These are phyloP conservation scores for Clupea harengus DNA, from an alignment of 2,113 vertebrate genomes.

Conservation along the genomic window DNA sequence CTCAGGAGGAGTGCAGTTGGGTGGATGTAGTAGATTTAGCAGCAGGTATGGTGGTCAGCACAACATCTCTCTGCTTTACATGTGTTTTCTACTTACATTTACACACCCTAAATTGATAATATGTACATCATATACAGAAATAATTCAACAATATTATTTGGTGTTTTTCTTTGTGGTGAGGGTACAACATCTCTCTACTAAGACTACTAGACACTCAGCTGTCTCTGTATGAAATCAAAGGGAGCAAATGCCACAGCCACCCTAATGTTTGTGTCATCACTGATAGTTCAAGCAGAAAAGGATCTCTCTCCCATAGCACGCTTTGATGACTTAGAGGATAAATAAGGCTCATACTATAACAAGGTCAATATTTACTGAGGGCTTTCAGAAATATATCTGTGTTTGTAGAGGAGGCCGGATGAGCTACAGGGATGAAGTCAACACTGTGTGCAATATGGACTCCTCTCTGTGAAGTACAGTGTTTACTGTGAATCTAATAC, in stretches of 20 bases:
- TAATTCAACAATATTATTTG: neutral
- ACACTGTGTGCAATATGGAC: neutral
- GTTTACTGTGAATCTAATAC: neutral
- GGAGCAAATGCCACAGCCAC: neutral
- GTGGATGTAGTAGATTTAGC: slow-evolving; percentile 76
- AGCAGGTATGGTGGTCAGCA: slow-evolving; percentile 71
- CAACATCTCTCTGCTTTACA: neutral
- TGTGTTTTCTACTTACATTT: neutral
- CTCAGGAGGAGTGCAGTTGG: slow-evolving; percentile 82
- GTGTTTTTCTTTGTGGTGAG: neutral
- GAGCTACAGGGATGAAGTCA: neutral
- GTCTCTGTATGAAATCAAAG: neutral
- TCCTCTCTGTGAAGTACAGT: neutral
- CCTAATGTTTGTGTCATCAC: neutral
- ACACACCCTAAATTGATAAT: neutral
- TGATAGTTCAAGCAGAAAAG: neutral
- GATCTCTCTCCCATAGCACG: neutral
- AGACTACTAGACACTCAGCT: neutral
- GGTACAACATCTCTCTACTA: neutral
- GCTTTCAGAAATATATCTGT: neutral
- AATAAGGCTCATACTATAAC: neutral
- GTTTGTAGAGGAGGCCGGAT: neutral
- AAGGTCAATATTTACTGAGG: slow-evolving; percentile 5
- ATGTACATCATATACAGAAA: neutral
- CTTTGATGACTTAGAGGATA: neutral